phyloP scores from a whole-genome alignment of 2,797 vertebrate genomes.

The Chelon auratus region DNA sequence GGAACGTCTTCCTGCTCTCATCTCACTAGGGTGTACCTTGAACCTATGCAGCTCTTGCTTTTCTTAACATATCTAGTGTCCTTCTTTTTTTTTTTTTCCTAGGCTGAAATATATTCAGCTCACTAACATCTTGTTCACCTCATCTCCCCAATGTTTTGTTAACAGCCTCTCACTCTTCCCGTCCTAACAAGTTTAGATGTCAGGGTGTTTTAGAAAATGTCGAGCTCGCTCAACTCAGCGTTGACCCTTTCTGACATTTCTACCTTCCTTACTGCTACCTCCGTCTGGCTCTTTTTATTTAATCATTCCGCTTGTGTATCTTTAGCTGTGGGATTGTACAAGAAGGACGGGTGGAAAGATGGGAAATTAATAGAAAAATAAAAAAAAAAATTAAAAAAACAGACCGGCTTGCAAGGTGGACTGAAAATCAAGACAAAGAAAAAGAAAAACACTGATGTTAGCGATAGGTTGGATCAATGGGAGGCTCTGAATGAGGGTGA shows the following conservation, averaged over 20 bases:
- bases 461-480: neutral
- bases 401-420: neutral
- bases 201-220: neutral
- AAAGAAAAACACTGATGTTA: neutral
- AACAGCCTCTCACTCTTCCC: neutral
- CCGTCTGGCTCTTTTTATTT: conserved; percentile 15
- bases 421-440: neutral
- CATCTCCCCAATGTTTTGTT: conserved; percentile 11
- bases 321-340: conserved; percentile 10
- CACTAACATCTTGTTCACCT: conserved; percentile 10
- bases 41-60: conserved; percentile 8
- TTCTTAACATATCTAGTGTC: conserved; percentile 21
- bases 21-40: neutral
- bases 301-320: conserved; percentile 7
- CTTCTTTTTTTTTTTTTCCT: neutral
- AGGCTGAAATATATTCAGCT: conserved; percentile 10
- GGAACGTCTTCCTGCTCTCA: neutral
- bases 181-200: conserved; percentile 1
- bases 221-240: neutral
- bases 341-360: neutral
- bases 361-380: neutral
- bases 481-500: neutral
- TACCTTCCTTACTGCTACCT: conserved; percentile 11
- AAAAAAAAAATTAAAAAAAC: neutral
- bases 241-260: conserved; percentile 13